Base-by-base conservation (phyloP, 1,140 invertebrate genomes). In the Helicorthomorpha holstii region DNA sequence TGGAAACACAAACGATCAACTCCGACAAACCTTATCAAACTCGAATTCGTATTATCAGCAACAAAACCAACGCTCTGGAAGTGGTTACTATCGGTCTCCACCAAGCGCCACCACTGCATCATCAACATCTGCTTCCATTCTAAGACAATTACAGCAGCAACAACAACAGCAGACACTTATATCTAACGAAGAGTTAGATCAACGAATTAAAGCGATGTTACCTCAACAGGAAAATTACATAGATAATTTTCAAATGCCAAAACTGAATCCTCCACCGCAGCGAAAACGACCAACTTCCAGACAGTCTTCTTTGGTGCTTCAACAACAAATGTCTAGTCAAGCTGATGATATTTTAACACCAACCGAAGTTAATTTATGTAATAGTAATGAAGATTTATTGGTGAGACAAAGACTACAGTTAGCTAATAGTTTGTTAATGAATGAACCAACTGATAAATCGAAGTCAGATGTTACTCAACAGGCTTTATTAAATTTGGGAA, bases 291-390 rank as follows among this genome's bases (percentile, higher is more conserved):
- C 50, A 3, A 23, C 16, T 51, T 43, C 53, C 54, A 34, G 49
- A 52, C 29, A 47, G 48, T 23, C 52, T 44, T 44, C 48, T 56
- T 1, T 47, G 41, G 45, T 34, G 29, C 34, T 42, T n/a, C 48
- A 48, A 51, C 56, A 55, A 50, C 53, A 57, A 46, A 48, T 45
- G 21, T 44, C 41, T 42, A n/a, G n/a, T n/a, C 38, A 47, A 24
- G 49, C 34, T 48, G 29, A 50, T n/a, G 52, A 50, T 43, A 56
- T 64, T 7, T 62, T 64, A 63, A 47, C 14, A 51, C 7, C 29
- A 26, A n/a, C 49, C 3, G 24, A n/a, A 3, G 24, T 10, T 10
- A 49, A n/a, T 16, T 52, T 44, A 2, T 47, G 51, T 25, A 48
- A 22, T 24, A 52, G 51, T 48, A 52, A 52, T 34, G 7, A 44